Evolutionary conservation across 1,140 invertebrate species (phyloP).

Genomic region (Diploscapter pachys): DNA sequence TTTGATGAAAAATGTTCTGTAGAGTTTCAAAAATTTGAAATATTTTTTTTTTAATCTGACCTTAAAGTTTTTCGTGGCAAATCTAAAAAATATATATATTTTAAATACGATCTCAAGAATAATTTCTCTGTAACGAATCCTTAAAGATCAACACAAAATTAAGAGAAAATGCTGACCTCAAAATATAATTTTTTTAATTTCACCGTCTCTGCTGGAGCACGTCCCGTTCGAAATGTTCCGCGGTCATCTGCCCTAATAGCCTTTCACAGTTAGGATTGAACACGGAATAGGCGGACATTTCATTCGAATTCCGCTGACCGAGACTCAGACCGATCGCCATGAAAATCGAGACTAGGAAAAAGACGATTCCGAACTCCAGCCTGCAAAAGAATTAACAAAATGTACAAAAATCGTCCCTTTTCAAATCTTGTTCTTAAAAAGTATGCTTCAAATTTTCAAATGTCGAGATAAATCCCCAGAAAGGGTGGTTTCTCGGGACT

Average conservation of each 20-base stretch:
- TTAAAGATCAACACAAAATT: no score
- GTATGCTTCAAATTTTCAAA: no score
- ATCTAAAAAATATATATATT: no score
- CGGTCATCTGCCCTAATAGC: conserved; percentile 85
- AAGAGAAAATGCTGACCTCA: background rate
- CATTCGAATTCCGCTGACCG: conserved; percentile 65
- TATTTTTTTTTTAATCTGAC: no score
- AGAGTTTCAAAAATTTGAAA: no score
- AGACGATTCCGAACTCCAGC: conserved; percentile 83
- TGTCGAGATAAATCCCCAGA: no score
- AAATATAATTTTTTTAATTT: background rate
- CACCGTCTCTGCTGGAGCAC: conserved; percentile 60
- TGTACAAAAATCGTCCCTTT: background rate
- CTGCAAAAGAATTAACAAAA: conserved; percentile 14
- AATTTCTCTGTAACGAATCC: no score
- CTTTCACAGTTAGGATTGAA: conserved; percentile 90
- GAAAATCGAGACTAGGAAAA: conserved; percentile 75
- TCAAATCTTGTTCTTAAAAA: no score
- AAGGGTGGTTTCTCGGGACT: no score
- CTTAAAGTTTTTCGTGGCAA: no score
- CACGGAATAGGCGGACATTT: conserved; percentile 59
- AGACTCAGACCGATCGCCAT: conserved; percentile 81
- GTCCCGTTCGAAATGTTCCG: conserved; percentile 88
- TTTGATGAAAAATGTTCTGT: no score
- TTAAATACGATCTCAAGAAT: no score